Conservation (phyloP, 2,113 vertebrate genomes). For the Apus apus region DNA sequence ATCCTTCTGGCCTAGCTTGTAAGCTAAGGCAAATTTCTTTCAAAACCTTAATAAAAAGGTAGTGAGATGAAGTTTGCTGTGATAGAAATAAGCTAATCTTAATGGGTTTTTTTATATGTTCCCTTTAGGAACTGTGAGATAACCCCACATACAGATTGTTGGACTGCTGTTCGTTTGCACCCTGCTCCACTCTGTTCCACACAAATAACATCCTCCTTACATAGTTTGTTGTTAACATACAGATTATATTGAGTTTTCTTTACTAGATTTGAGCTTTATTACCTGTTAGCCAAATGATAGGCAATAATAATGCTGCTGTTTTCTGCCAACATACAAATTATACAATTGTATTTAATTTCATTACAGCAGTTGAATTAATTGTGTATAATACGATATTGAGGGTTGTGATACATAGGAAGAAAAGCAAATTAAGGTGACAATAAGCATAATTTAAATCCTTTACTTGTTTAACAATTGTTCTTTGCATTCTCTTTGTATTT, state of each 20-base stretch:
- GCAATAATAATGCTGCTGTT: neutral
- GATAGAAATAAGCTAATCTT: neutral
- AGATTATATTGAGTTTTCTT: constrained; percentile 34
- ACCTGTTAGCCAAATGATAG: neutral
- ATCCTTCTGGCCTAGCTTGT: neutral
- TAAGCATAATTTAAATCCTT: constrained; percentile 46
- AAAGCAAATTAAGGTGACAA: constrained; percentile 51
- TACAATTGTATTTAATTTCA: constrained; percentile 57
- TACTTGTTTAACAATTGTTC: neutral
- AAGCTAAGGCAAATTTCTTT: neutral
- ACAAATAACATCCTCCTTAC: neutral
- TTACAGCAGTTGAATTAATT: constrained; percentile 57
- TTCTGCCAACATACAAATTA: constrained; percentile 21
- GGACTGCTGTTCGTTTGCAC: neutral
- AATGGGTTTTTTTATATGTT: neutral
- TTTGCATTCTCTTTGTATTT: constrained; percentile 9
- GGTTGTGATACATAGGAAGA: neutral
- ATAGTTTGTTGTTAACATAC: neutral
- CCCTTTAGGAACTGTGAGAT: neutral
- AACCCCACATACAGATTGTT: accelerated
- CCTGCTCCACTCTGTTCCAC: neutral
- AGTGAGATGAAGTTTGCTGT: neutral
- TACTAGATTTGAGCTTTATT: constrained; percentile 38
- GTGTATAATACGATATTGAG: constrained; percentile 1
- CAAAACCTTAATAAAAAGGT: neutral